Conservation (phyloP, 2,797 vertebrate genomes). For the Urocyon cinereoargenteus region DNA sequence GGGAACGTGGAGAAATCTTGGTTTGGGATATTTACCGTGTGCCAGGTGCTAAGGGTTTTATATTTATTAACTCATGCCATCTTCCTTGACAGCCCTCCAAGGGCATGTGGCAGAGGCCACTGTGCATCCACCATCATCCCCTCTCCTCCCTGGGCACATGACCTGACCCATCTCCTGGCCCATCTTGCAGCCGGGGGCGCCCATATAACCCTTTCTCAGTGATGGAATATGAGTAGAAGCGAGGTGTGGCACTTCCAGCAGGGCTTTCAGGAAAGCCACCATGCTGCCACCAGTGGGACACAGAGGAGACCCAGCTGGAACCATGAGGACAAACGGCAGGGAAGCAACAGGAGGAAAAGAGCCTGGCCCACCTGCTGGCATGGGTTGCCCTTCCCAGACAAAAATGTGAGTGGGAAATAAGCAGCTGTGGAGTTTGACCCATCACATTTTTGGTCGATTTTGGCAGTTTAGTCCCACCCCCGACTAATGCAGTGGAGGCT, state of each 20-base stretch:
- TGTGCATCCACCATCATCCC: fast-evolving
- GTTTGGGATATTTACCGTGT: fast-evolving
- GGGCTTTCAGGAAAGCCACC: no score
- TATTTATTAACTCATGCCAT: not conserved
- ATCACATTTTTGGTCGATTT: not conserved
- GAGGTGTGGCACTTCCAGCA: fast-evolving
- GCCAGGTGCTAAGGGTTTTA: not conserved
- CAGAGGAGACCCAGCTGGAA: not conserved
- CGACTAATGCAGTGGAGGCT: not conserved
- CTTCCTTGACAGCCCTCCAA: not conserved
- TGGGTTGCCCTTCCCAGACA: not conserved
- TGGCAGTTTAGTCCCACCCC: fast-evolving
- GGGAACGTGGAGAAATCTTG: not conserved
- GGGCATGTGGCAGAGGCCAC: not conserved
- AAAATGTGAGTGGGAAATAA: fast-evolving
- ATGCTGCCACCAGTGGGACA: not conserved
- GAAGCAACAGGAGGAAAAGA: not conserved
- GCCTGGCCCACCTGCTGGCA: fast-evolving
- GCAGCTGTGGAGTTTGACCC: fast-evolving
- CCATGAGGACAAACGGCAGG: not conserved
- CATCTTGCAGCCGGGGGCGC: not conserved
- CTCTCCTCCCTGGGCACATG: not conserved
- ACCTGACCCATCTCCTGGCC: not conserved
- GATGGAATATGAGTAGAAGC: not conserved
- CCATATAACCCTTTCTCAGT: not conserved